Conservation (phyloP, 2,797 vertebrate genomes). For the Cyclopterus lumpus region DNA sequence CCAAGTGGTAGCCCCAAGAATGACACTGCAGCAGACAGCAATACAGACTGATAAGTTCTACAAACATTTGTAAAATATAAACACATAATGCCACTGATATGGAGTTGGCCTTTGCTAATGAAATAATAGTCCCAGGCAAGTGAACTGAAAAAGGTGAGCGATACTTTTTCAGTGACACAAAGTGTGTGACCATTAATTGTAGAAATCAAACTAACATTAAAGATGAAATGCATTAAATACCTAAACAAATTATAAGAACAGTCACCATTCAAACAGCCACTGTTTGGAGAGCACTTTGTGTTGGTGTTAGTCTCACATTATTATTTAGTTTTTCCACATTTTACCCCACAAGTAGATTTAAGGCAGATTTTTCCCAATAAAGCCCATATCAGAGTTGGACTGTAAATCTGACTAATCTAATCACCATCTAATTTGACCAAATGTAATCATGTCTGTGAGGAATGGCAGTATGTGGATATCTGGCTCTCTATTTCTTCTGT, state of each 20-base stretch:
- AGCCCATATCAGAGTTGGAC: slow-evolving; percentile 21
- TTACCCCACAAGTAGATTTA: neutral
- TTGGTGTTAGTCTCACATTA: neutral
- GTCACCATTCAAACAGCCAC: neutral
- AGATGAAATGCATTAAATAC: neutral
- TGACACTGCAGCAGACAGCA: neutral
- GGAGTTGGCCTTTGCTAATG: neutral
- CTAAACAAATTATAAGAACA: neutral
- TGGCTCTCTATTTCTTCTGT: neutral
- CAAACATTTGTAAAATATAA: too few relatives aligned
- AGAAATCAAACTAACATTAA: neutral
- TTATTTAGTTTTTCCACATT: neutral
- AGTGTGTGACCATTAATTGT: neutral
- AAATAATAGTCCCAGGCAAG: neutral
- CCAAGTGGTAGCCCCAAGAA: neutral
- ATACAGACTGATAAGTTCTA: neutral
- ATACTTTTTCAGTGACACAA: too few relatives aligned
- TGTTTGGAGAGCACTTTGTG: neutral
- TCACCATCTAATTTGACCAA: neutral
- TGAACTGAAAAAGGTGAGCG: neutral
- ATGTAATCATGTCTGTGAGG: slow-evolving; percentile 20
- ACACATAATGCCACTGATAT: neutral
- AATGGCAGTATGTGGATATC: neutral
- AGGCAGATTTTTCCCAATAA: neutral
- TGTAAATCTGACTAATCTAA: slow-evolving; percentile 34